Base-by-base conservation (phyloP, 2,797 vertebrate genomes). In the Aeoliscus strigatus region DNA sequence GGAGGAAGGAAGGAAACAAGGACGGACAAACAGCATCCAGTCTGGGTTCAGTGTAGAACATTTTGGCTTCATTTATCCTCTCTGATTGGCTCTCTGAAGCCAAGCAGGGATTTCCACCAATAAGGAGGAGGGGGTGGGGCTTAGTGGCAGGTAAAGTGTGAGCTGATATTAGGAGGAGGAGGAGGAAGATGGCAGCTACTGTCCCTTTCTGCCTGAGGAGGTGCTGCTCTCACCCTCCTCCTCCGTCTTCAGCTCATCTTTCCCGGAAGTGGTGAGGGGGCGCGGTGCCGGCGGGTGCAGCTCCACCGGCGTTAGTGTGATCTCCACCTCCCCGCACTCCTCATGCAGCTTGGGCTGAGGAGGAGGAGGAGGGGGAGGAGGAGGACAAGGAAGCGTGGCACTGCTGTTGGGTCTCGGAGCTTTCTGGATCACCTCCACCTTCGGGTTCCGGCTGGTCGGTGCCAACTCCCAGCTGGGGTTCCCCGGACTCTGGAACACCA, bases 381-480 rank as follows among this genome's bases (percentile, higher is more conserved):
- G 10, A 1, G 39, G 12, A 1, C 60, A 44, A 0, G 25, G 33
- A 9, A 57, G 25, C 23, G 47, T 16, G 0, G 13, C 0, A 14
- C 27, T 25, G 44, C 25, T 24, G 48, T 26, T 42, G 62, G 72
- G 67, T 17, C 73, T 38, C 0, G 88, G 87, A 0, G 83, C 79
- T 27, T 86, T 84, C 75, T 86, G 82, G 63, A 90, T 90, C 9
- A 90, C 86, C 57, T 86, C 83, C 28, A 86, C 87, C 75, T 83
- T 83, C 2, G 73, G 75, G 8, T 77, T 66, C 38, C 70, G 77
- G 0, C 70, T 62, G 0, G 76, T n/a, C 0, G 60, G 8, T 0
- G 67, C 49, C 57, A 78, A 40, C 47, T 87, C 86, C 81, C 76
- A 81, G 53, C 51, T 14, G 13, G 70, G 50, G 35, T 24, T 66